A percentile compares a stretch with the other conserved stretches of the same genome.
These are phyloP conservation scores for Capreolus pygargus DNA, from an alignment of 2,113 vertebrate genomes.

Conservation along the genomic window DNA sequence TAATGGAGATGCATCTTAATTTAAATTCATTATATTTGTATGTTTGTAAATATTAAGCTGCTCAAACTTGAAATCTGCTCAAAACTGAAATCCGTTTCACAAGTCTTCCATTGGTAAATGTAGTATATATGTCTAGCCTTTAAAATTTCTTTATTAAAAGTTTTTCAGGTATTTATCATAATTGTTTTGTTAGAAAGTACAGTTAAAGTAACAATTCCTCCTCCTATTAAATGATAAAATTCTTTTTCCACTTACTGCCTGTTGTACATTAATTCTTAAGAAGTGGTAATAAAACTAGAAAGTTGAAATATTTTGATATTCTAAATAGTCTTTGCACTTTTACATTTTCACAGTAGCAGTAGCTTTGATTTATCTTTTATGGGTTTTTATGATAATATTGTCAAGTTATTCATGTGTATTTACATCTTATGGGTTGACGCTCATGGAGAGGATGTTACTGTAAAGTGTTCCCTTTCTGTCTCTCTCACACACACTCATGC, in stretches of 20 bases:
- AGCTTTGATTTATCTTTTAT: background rate
- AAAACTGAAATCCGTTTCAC: background rate
- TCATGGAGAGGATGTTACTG: background rate
- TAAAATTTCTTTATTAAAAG: background rate
- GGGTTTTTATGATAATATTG: background rate
- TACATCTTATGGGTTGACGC: background rate
- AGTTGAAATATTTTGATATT: slow-evolving; percentile 38
- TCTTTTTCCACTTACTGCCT: background rate
- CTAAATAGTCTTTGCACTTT: background rate
- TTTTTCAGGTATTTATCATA: slow-evolving; percentile 1
- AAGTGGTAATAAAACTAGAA: background rate
- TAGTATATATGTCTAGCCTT: background rate
- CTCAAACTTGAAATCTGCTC: background rate
- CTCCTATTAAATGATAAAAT: slow-evolving; percentile 22
- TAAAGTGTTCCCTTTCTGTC: background rate
- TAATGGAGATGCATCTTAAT: background rate
- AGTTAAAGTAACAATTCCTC: background rate
- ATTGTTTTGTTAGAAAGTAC: slow-evolving; percentile 41
- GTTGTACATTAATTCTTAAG: slow-evolving; percentile 40
- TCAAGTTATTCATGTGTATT: background rate
- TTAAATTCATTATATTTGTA: background rate
- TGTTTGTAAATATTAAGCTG: background rate
- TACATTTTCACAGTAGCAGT: background rate
- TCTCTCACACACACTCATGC: background rate
- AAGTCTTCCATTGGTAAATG: slow-evolving; percentile 9